Base-by-base conservation (phyloP, 1,140 invertebrate species). In the Heliconius himera region DNA sequence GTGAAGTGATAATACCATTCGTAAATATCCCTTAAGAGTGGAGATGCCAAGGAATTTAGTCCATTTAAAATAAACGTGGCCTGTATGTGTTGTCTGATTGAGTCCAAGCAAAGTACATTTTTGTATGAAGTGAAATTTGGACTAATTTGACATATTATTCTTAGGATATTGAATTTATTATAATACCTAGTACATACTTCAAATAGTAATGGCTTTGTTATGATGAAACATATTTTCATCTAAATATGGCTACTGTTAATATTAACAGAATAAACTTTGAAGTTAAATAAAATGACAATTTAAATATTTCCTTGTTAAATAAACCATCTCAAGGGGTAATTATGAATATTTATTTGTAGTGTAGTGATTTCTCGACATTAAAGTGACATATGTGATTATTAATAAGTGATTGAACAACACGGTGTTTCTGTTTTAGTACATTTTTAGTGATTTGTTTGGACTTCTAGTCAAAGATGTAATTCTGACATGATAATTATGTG, bases 381-480 rank as follows among this genome's bases (percentile, higher is more conserved):
- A 66, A 66, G 60, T 29, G 60, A 66, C 60, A 66, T 29, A 29
- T 66, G 60, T 66, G 60, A 29, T 66, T 66, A 66, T 26, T 66
- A 13, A 3, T 66, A 66, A 66, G 60, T 66, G 60, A 66, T 29
- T 66, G 60, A 66, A 29, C 26, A 16, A 29, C 22, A 26, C 60
- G 16, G 26, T 66, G 60, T 66, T 66, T 66, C 60, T 66, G 60
- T 29, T 66, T 66, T 29, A 66, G 60, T 66, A 66, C 60, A 66
- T 66, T 54, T 78, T 73, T n/a, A 78, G 66, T 26, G 70, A n/a
- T 73, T 78, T 16, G 51, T 29, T 75, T 71, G 51, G 73, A 75
- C 41, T 79, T 79, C 78, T 79, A 79, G 78, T 79, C 73, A 79
- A 74, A 74, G 56, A 72, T 13, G 20, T 78, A 73, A 73, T 75